Percentiles rank a stretch among this genome's conserved stretches.
Evolutionary conservation across 2,888 invertebrate species (phyloP).

Genomic region (Iselma pallidipennis): DNA sequence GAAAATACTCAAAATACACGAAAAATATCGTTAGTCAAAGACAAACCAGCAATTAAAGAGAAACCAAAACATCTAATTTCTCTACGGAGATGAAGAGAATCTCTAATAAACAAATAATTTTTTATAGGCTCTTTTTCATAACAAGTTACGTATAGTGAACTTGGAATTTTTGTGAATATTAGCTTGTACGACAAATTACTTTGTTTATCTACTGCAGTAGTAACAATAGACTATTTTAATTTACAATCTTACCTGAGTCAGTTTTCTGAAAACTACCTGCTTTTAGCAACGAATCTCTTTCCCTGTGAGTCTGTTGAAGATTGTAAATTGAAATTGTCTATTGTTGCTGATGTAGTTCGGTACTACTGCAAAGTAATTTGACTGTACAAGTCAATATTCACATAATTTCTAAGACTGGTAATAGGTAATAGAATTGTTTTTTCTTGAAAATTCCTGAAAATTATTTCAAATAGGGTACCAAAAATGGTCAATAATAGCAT

Average conservation of each 20-base stretch:
- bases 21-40: background rate
- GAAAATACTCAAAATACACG: background rate
- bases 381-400: too few relatives aligned
- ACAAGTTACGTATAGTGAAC: background rate
- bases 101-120: background rate
- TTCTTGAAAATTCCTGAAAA: background rate
- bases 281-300: background rate
- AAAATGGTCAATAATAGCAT: background rate
- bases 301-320: background rate
- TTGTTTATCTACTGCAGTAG: too few relatives aligned
- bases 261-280: background rate
- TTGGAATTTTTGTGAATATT: too few relatives aligned
- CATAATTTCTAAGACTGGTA: too few relatives aligned
- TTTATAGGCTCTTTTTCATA: background rate
- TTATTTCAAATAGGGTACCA: background rate
- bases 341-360: too few relatives aligned
- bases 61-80: conserved; percentile 2
- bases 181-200: too few relatives aligned
- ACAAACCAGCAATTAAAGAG: background rate
- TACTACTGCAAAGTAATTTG: too few relatives aligned
- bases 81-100: background rate
- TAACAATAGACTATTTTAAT: too few relatives aligned
- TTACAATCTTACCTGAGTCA: too few relatives aligned
- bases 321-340: background rate
- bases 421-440: too few relatives aligned